phyloP scores from a whole-genome alignment of 2,888 invertebrate genomes.

The Apoda limacodes region DNA sequence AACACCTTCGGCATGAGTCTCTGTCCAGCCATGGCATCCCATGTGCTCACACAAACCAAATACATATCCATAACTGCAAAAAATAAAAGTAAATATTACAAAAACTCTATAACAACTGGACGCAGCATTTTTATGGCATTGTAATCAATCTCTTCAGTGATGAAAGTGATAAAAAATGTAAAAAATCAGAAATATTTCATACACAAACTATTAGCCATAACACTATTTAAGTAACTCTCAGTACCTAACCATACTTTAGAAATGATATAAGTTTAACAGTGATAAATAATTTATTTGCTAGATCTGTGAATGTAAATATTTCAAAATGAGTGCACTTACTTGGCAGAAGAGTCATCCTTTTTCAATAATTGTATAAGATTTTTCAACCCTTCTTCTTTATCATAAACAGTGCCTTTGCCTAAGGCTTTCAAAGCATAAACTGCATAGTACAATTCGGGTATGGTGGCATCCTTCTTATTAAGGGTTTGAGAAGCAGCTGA shows the following conservation, averaged over 20 bases:
- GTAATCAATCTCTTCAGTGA: too few relatives aligned
- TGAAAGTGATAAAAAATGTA: too few relatives aligned
- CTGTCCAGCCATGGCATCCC: constrained; percentile 70
- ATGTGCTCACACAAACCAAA: constrained; percentile 86
- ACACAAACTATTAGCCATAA: too few relatives aligned
- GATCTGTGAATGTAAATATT: too few relatives aligned
- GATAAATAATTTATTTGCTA: too few relatives aligned
- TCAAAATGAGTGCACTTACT: constrained; percentile 67
- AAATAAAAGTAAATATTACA: too few relatives aligned
- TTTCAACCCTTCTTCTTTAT: constrained; percentile 77
- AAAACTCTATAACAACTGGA: too few relatives aligned
- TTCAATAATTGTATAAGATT: constrained; percentile 82
- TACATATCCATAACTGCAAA: constrained; percentile 81
- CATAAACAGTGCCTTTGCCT: constrained; percentile 72
- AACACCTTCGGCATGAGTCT: constrained; percentile 90
- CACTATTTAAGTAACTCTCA: too few relatives aligned
- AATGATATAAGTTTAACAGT: too few relatives aligned
- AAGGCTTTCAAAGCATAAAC: constrained; percentile 76
- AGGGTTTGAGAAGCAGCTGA: constrained; percentile 66
- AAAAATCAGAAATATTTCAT: too few relatives aligned
- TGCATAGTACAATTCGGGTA: constrained; percentile 81
- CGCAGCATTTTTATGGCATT: too few relatives aligned
- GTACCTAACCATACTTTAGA: too few relatives aligned
- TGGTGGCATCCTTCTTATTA: constrained; percentile 74
- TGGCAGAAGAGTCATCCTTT: constrained; percentile 83